A percentile compares a stretch with the other conserved stretches of the same genome.
These are phyloP conservation scores for Alentia gelatinosa DNA, from an alignment of 2,888 invertebrate genomes.

Conservation along the genomic window DNA sequence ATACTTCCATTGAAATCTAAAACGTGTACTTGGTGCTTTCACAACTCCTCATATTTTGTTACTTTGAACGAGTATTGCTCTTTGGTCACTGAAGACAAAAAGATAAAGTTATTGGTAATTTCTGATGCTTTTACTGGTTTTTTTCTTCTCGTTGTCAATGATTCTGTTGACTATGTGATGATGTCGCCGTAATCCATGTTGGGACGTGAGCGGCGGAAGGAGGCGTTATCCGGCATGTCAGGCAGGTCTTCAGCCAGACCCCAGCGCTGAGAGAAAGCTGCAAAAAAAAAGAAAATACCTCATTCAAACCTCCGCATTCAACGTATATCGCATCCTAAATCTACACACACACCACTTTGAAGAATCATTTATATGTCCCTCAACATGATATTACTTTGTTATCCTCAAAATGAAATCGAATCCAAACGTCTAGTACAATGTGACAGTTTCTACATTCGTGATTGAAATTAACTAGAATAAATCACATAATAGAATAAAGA, in stretches of 20 bases:
- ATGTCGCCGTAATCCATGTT: conserved; percentile 31
- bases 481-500: too few species aligned
- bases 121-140: neutral
- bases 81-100: neutral
- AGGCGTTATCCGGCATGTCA: neutral
- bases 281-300: neutral
- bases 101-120: neutral
- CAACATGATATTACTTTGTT: too few species aligned
- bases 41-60: neutral
- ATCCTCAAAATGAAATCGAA: too few species aligned
- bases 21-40: neutral
- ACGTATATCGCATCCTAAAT: too few species aligned
- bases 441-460: too few species aligned
- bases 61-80: neutral
- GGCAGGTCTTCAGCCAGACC: conserved; percentile 49
- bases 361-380: too few species aligned
- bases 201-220: neutral
- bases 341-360: too few species aligned
- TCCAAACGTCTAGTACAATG: too few species aligned
- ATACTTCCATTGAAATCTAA: neutral
- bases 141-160: neutral
- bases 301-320: too few species aligned
- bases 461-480: too few species aligned
- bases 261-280: conserved; percentile 48
- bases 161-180: conserved; percentile 16